Evolutionary conservation across 2,888 invertebrate genomes (phyloP), one percentile per base, ranked within the genome.

Genomic region (Drosophila meridiana): DNA sequence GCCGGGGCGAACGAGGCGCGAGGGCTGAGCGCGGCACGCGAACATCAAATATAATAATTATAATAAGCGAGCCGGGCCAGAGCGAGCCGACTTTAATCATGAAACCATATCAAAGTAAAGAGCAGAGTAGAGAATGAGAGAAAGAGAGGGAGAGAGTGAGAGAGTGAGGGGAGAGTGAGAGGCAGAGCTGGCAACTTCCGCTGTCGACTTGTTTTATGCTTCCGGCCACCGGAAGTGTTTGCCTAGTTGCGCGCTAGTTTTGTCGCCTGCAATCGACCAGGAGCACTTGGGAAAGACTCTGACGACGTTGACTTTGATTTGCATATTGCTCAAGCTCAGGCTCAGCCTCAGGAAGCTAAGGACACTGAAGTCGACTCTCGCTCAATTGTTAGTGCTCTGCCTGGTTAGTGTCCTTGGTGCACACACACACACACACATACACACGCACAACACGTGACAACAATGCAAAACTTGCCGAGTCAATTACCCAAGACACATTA

Each of bases 171-270:
- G 61, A 45, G 32, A 28, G 47, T n/a, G 32, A 8, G 40, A 56
- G 68, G 20, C 20, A 20, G 20, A 60, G 76, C 76, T 68, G 69
- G 76, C 77, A 80, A 84, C 90, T 85, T 90, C 91, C 91, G 91
- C 74, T 82, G 90, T 85, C 83, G 91, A 90, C 87, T 90, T 90
- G 90, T 91, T 90, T 90, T 83, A 90, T 89, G 89, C 82, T 87
- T 90, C 88, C 91, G 91, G 84, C 85, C 80, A 82, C 69, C 90
- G 90, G 89, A 90, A 91, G 91, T 91, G 85, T 89, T 91, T 90
- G 89, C 90, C 84, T 87, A 82, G 88, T 87, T 86, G 80, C 81
- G 82, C 87, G 80, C 90, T 86, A 89, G 90, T 88, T 85, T 85
- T 87, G 85, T 85, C 84, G 84, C 84, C 86, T 86, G 71, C 74